Evolutionary conservation across 1,140 invertebrate genomes (phyloP).

Genomic region (Diorhabda elongata): DNA sequence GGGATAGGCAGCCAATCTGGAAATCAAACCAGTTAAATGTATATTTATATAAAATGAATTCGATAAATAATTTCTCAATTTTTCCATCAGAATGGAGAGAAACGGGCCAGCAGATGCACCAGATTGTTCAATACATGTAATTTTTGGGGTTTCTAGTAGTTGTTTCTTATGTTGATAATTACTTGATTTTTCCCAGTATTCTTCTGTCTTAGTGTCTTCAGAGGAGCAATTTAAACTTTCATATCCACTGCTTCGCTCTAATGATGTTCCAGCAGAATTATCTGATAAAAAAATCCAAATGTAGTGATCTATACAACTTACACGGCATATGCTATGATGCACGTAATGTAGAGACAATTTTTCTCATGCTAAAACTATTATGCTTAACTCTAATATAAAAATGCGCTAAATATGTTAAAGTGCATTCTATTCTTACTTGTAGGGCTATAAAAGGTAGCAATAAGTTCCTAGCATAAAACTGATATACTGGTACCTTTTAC

Average conservation of each 20-base stretch:
- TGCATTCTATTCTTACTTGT: no score
- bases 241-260: constrained; percentile 79
- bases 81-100: constrained; percentile 73
- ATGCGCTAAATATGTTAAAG: no score
- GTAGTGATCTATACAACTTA: no score
- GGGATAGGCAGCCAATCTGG: constrained; percentile 80
- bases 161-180: constrained; percentile 29
- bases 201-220: constrained; percentile 39
- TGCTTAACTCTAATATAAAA: no score
- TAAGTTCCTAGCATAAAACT: no score
- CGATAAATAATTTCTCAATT: constrained; percentile 78
- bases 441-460: no score
- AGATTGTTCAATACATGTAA: constrained; percentile 30
- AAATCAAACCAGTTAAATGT: constrained; percentile 82
- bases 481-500: no score
- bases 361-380: no score
- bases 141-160: constrained; percentile 16
- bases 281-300: constrained; percentile 17
- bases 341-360: no score
- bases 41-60: constrained; percentile 86
- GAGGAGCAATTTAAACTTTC: constrained; percentile 72
- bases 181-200: constrained; percentile 47
- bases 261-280: constrained; percentile 58
- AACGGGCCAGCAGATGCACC: constrained; percentile 67
- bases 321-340: no score